Evolutionary conservation across 64 coral and sea anemone species (phyloP).

Genomic region (Montipora cactus): DNA sequence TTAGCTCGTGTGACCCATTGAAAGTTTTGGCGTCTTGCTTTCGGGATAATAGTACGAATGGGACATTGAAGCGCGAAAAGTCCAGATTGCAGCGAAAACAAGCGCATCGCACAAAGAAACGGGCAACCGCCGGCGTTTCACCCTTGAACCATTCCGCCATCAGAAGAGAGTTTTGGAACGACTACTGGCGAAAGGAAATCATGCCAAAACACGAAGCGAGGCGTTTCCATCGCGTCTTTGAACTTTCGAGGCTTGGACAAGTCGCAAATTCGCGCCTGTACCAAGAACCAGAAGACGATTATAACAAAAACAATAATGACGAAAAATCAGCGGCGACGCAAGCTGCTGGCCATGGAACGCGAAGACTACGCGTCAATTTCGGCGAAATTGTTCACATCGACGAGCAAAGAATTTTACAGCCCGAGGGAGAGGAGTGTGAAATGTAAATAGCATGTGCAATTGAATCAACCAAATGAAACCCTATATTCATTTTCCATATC

Average conservation of each 20-base stretch:
- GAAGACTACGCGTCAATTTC: conserved; percentile 65
- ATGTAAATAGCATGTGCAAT: too few relatives aligned
- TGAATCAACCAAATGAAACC: neutral
- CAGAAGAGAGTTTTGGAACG: conserved; percentile 12
- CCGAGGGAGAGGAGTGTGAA: too few relatives aligned
- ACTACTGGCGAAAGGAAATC: conserved; percentile 11
- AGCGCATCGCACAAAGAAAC: neutral
- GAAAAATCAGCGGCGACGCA: neutral
- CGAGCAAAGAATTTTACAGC: neutral
- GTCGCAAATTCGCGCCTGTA: neutral
- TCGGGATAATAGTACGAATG: neutral
- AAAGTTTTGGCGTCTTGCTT: neutral
- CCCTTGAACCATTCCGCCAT: neutral
- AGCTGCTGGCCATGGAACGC: neutral
- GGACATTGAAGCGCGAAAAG: neutral
- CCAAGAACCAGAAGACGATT: neutral
- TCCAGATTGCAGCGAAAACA: neutral
- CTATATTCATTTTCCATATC: neutral
- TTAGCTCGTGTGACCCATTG: neutral
- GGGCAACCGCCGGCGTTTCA: neutral
- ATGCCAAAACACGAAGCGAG: conserved; percentile 18
- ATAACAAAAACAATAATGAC: neutral
- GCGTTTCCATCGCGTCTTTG: neutral
- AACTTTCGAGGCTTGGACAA: neutral
- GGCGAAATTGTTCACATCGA: conserved; percentile 71